Evolutionary conservation across 2,888 invertebrate species (phyloP).

Genomic region (Camponotus fellah): DNA sequence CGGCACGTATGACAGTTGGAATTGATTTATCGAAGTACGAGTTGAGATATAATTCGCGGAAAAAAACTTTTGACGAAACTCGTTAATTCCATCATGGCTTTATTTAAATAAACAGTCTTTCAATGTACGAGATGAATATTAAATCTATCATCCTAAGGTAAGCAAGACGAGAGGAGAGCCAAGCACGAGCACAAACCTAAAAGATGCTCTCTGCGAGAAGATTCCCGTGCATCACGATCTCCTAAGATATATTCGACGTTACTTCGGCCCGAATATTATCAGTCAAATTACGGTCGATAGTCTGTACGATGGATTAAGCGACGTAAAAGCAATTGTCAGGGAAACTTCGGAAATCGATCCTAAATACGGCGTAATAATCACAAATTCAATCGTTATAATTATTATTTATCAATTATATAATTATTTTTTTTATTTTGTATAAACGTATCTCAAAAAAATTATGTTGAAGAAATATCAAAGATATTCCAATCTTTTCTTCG

Average conservation of each 20-base stretch:
- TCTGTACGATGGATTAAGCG: slow-evolving; percentile 78
- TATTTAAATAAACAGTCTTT: background rate
- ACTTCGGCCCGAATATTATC: slow-evolving; percentile 75
- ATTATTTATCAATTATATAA: background rate
- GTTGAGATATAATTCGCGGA: slow-evolving; percentile 30
- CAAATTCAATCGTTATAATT: background rate
- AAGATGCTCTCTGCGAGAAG: slow-evolving; percentile 81
- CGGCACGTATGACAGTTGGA: slow-evolving; percentile 73
- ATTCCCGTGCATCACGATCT: slow-evolving; percentile 81
- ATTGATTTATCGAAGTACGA: slow-evolving; percentile 59
- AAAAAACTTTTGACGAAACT: background rate
- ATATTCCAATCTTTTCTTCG: background rate
- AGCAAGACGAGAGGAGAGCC: slow-evolving; percentile 77
- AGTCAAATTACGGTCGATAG: slow-evolving; percentile 79
- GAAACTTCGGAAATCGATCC: slow-evolving; percentile 79
- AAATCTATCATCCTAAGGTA: slow-evolving; percentile 56
- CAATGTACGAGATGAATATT: background rate
- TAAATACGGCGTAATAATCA: slow-evolving; percentile 73
- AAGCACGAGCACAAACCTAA: slow-evolving; percentile 78
- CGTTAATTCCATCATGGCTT: background rate
- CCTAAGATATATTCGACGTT: slow-evolving; percentile 77
- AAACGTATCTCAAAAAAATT: background rate
- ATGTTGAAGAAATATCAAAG: background rate
- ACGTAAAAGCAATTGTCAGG: slow-evolving; percentile 76
- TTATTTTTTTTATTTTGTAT: background rate